Base-by-base conservation (phyloP, 2,113 vertebrate species). In the Sapayoa aenigma region DNA sequence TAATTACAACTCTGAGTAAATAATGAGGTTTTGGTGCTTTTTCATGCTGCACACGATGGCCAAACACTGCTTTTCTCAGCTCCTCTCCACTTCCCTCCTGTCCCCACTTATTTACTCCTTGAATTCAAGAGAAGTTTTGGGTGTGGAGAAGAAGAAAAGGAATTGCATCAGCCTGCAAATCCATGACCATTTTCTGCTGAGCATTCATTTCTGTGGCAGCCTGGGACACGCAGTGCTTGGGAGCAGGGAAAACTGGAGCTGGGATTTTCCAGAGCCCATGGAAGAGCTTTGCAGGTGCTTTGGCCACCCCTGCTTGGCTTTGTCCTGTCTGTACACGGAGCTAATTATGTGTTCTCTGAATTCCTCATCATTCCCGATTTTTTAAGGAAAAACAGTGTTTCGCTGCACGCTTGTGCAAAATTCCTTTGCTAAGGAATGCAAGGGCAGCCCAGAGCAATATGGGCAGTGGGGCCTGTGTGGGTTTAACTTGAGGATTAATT, bases 91-190 rank as follows among this genome's bases (percentile, higher is more conserved):
- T 79, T 58, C 10, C 16, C 9, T 37, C 3, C 7, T 14, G 2
- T 41, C 37, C 30, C 11, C 30, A 9, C 21, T 86, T 30, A 33
- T n/a, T 92, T 67, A 81, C 58, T 86, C 12, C 79, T 37, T 56
- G 62, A 69, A 76, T 58, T 52, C 66, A 52, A 35, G 5, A 63
- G 46, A 60, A 80, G 19, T 18, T 80, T 71, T 55, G 93, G 44
- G 75, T 52, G 87, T 85, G 94, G 78, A 60, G 84, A 35, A 90
- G 52, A 88, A 94, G 39, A 42, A 76, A 84, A 91, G 50, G 39
- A 77, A 60, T 96, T 96, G 72, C 90, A 47, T 87, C 78, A 90
- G 75, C 58, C 44, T 44, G 67, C 39, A 81, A 67, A 59, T 39
- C 52, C 16, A 14, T 14, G 12, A 25, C 16, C 0, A 2, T 77